phyloP scores from a whole-genome alignment of 2,113 vertebrate genomes.

The Paracanthobrama guichenoti region DNA sequence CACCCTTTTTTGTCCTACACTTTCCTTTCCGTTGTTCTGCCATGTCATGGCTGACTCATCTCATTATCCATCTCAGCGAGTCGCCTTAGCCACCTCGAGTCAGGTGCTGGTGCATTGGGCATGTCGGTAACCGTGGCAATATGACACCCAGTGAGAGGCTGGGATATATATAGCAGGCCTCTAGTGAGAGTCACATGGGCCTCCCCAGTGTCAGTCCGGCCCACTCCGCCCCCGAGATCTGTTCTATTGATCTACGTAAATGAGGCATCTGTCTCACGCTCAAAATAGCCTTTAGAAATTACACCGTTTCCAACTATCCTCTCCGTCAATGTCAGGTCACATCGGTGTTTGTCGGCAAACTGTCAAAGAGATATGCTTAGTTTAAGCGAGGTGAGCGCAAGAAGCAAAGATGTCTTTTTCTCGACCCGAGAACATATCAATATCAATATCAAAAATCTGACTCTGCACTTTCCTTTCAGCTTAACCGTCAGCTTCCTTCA shows the following conservation, averaged over 20 bases:
- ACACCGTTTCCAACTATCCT: conserved; percentile 30
- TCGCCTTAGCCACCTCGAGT: conserved; percentile 65
- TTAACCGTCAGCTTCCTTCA: background rate
- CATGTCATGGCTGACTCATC: conserved; percentile 71
- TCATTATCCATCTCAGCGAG: conserved; percentile 74
- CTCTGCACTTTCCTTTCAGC: background rate
- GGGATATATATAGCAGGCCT: conserved; percentile 52
- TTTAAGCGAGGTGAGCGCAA: background rate
- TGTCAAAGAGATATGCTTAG: background rate
- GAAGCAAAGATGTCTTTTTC: background rate
- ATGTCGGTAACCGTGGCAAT: conserved; percentile 23
- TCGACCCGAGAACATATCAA: background rate
- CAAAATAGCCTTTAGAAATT: conserved; percentile 53
- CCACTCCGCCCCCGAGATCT: conserved; percentile 49
- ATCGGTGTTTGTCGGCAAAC: background rate
- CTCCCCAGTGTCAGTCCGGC: conserved; percentile 30
- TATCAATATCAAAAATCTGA: conserved; percentile 7
- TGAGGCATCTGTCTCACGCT: conserved; percentile 66
- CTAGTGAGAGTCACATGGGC: conserved; percentile 50
- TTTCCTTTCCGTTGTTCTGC: conserved; percentile 34
- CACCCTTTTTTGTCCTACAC: conserved; percentile 39
- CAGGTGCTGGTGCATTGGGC: conserved; percentile 54
- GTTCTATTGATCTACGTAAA: conserved; percentile 63
- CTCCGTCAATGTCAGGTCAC: conserved; percentile 36
- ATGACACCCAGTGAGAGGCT: conserved; percentile 44